A percentile compares a stretch with the other conserved stretches of the same genome.
Conservation (phyloP, 2,797 vertebrate species). For the Leucoraja ocellata region DNA sequence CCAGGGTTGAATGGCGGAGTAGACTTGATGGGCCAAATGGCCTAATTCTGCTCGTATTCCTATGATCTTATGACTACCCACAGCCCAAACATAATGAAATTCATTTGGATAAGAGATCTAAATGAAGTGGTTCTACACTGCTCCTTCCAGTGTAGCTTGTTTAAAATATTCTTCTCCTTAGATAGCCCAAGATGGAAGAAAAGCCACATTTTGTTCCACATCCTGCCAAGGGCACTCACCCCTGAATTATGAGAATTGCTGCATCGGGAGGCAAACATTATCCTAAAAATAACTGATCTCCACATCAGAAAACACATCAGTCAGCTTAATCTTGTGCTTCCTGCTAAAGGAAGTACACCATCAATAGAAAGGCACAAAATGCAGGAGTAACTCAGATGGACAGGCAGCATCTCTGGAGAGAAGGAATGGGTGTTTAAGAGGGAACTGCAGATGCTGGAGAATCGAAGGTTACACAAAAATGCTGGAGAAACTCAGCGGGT, state of each 20-base stretch:
- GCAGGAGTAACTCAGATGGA: too few relatives aligned
- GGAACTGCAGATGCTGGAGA: too few relatives aligned
- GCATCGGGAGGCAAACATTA: background rate
- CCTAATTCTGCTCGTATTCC: too few relatives aligned
- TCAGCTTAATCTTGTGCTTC: background rate
- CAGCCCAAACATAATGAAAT: background rate
- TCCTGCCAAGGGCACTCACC: background rate
- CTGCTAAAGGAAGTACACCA: background rate
- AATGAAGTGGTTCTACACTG: background rate
- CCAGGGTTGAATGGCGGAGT: too few relatives aligned
- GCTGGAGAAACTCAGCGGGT: too few relatives aligned
- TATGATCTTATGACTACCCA: background rate
- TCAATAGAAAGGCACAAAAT: background rate
- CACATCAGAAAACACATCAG: background rate
- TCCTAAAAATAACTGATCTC: slow-evolving; percentile 31
- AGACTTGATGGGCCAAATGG: too few relatives aligned
- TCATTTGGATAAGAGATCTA: background rate
- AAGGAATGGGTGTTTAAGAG: too few relatives aligned
- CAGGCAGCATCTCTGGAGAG: too few relatives aligned
- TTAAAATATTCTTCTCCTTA: background rate
- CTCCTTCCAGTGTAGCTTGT: background rate
- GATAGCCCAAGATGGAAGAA: background rate
- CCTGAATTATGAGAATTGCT: slow-evolving; percentile 1
- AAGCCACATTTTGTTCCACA: background rate
- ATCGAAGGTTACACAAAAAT: too few relatives aligned